Base-by-base conservation (phyloP, 2,888 invertebrate species). In the Nebria brevicollis region DNA sequence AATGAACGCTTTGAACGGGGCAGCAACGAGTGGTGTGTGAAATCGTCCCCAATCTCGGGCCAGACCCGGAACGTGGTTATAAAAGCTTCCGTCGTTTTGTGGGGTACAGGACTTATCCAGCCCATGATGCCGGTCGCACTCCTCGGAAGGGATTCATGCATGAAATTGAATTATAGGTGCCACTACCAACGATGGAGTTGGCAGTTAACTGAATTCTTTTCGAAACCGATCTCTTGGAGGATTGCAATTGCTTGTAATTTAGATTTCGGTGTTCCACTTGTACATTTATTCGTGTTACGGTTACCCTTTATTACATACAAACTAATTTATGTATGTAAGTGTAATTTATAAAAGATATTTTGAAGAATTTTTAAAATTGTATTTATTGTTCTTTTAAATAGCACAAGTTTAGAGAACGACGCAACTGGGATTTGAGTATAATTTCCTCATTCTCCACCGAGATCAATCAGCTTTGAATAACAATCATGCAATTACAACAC, bases 131-230 rank as follows among this genome's bases (percentile, higher is more conserved):
- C 13, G 13, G 70, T 54, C 64, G 26, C 73, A 26, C n/a, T 26
- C 73, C 65, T 54, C 15, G 41, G 87, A 84, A 87, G 87, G 88
- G 88, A 89, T 88, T 87, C 89, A 88, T 89, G 87, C 89, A 88
- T 89, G 89, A 89, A 89, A 89, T 89, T 89, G 89, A 89, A 89
- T 89, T 89, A 89, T 89, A 88, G 87, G 86, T 85, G 87, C 88
- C 54, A 54, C 13, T 54, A 86, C 86, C 86, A 85, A 73, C 83
- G 70, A 70, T 25, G 70, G 70, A 15, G 34, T 70, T 11, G 70
- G 72, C 80, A 75, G 75, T 75, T 80, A 80, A 80, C 80, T 80
- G 80, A 80, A 80, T 80, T 80, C 80, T 80, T 80, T 70, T 80
- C 75, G 68, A 75, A 80, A 75, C 72, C 80, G 80, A 80, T 80